Evolutionary conservation across 2,113 vertebrate genomes (phyloP).

Genomic region (Misgurnus anguillicaudatus): DNA sequence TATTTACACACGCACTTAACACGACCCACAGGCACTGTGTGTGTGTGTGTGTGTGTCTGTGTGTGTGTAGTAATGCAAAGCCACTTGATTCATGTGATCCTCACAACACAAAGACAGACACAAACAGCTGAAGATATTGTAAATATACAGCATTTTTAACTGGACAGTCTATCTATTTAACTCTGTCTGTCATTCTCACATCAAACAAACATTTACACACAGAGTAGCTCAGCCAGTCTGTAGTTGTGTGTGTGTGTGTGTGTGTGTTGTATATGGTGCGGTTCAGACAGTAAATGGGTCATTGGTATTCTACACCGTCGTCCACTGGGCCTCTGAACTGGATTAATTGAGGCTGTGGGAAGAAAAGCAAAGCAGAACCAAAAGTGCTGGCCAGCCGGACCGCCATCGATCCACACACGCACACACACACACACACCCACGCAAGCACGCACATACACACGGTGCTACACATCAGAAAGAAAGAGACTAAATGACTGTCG

Average conservation of each 20-base stretch:
- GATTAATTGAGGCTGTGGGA: conserved; percentile 73
- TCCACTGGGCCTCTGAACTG: conserved; percentile 65
- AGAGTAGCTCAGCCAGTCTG: not conserved
- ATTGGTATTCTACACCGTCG: conserved; percentile 72
- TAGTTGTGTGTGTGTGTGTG: not conserved
- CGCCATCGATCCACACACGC: conserved; percentile 26
- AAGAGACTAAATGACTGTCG: conserved; percentile 15
- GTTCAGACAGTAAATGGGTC: conserved; percentile 64
- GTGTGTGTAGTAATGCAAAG: not conserved
- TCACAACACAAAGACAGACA: conserved; percentile 12
- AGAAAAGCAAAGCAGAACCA: conserved; percentile 73
- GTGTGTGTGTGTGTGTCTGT: conserved; percentile 18
- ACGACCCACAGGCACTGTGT: conserved; percentile 61
- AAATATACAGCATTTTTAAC: not conserved
- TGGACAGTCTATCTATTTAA: not conserved
- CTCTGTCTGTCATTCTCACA: conserved; percentile 1
- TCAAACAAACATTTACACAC: not conserved
- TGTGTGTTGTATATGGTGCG: conserved; percentile 31
- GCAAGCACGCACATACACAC: not conserved
- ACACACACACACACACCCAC: not conserved
- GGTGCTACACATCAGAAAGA: conserved; percentile 17
- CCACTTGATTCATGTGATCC: conserved; percentile 8
- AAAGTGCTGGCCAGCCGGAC: conserved; percentile 50
- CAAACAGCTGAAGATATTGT: not conserved
- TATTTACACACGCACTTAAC: conserved; percentile 74